Evolutionary conservation across 2,113 vertebrate species (phyloP).

Genomic region (Cranoglanis bouderius): DNA sequence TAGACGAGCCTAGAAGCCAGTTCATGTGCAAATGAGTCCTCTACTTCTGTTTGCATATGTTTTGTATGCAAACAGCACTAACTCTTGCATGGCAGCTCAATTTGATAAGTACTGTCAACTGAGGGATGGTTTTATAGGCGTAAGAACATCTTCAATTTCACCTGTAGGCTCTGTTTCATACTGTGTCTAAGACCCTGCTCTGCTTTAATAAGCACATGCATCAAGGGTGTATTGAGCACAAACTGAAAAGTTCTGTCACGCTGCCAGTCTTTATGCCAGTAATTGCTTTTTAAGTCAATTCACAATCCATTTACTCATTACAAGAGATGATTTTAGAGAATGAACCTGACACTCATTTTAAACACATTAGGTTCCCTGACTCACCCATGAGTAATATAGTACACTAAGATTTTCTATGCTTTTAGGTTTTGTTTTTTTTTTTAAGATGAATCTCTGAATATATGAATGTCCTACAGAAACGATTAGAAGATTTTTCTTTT

Average conservation of each 20-base stretch:
- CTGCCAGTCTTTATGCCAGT: constrained; percentile 42
- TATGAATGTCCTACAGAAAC: neutral
- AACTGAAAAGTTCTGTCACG: neutral
- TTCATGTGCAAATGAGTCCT: constrained; percentile 21
- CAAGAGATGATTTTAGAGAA: constrained; percentile 60
- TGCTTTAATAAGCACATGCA: neutral
- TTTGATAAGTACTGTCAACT: neutral
- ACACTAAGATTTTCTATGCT: neutral
- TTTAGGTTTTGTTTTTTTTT: neutral
- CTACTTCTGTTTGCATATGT: neutral
- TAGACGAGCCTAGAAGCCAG: neutral
- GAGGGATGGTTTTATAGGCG: neutral
- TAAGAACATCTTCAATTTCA: neutral
- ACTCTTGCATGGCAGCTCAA: neutral
- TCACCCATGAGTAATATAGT: constrained; percentile 27
- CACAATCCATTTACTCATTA: constrained; percentile 62
- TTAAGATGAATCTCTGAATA: neutral
- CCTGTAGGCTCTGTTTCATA: neutral
- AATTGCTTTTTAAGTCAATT: constrained; percentile 59
- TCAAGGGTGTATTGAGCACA: constrained; percentile 25
- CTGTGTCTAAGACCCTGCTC: neutral
- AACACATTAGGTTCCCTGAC: constrained; percentile 56
- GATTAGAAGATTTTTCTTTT: neutral
- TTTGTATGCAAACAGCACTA: neutral
- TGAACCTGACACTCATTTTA: constrained; percentile 59